Base-by-base conservation (phyloP, 2,113 vertebrate species). In the Grantiella picta region DNA sequence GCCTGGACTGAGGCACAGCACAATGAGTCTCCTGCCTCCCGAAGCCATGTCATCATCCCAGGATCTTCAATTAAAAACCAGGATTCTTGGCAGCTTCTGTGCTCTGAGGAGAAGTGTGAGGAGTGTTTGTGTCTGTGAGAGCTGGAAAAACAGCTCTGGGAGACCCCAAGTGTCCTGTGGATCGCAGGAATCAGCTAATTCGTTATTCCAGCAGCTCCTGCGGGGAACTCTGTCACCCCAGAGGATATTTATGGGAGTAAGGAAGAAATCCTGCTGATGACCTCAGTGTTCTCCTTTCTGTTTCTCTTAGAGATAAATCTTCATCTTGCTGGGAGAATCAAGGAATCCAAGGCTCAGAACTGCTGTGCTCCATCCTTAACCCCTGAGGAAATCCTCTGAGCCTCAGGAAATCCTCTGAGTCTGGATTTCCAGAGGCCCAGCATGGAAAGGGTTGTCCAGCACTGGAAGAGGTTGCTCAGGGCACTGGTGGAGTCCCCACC, bases 11-110 rank as follows among this genome's bases (percentile, higher is more conserved):
- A 95, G 87, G 92, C 87, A 85, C 54, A 24, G 71, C 63, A 86
- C 92, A 79, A 92, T 25, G 86, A 88, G 79, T 52, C 87, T 95
- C 90, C 50, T 64, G 69, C 86, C 79, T 94, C 83, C 82, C 21
- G 11, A 73, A 72, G 83, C 54, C 79, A 12, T 21, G 64, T 42
- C 49, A 79, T 94, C 82, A 94, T 82, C 87, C 88, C 87, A 70
- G 75, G 35, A 85, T 79, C 87, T 85, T 47, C 54, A 85, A 78
- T 91, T 77, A 69, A 90, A 92, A 83, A 68, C 25, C 6, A 56
- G 65, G 33, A 15, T 65, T 78, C 61, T 47, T 45, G 90, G 59
- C 79, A 85, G 61, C 35, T 87, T 85, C 65, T 60, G 29, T 54
- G 35, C 42, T 77, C 76, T 6, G 40, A 14, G 28, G 40, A 14